Conservation (phyloP, 1,140 invertebrate genomes). For the Drosophila pandora region DNA sequence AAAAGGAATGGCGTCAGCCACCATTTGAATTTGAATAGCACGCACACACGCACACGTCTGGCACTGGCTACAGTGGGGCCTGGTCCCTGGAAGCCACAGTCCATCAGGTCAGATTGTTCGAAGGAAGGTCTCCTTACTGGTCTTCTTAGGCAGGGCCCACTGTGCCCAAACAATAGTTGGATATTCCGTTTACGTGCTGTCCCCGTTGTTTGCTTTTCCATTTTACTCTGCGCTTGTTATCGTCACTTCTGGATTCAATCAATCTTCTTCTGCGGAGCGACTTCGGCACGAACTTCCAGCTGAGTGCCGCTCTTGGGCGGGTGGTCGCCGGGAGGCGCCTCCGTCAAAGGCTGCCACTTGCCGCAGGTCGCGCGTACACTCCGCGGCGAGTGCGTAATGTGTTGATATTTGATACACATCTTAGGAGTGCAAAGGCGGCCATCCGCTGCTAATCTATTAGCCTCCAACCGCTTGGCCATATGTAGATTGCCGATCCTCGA, state of each 20-base stretch:
- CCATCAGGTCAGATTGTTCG: too few species aligned
- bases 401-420: slow-evolving; percentile 59
- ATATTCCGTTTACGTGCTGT: slow-evolving; percentile 56
- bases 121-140: too few species aligned
- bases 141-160: neutral
- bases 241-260: slow-evolving; percentile 80
- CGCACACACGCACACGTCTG: slow-evolving; percentile 57
- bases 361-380: slow-evolving; percentile 2
- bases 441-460: slow-evolving; percentile 68
- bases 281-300: slow-evolving; percentile 49
- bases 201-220: slow-evolving; percentile 71
- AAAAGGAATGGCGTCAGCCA: slow-evolving; percentile 74
- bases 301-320: slow-evolving; percentile 55
- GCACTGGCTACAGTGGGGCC: slow-evolving; percentile 27
- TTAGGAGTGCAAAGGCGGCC: slow-evolving; percentile 35
- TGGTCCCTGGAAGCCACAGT: neutral
- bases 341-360: neutral
- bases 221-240: slow-evolving; percentile 75
- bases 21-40: slow-evolving; percentile 81
- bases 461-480: slow-evolving; percentile 75
- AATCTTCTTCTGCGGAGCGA: slow-evolving; percentile 69
- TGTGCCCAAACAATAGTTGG: slow-evolving; percentile 56
- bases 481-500: slow-evolving; percentile 68
- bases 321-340: neutral
- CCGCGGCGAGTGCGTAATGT: slow-evolving; percentile 51